Conservation (phyloP, 2,113 vertebrate genomes). For the Chamaetylas fuelleborni region DNA sequence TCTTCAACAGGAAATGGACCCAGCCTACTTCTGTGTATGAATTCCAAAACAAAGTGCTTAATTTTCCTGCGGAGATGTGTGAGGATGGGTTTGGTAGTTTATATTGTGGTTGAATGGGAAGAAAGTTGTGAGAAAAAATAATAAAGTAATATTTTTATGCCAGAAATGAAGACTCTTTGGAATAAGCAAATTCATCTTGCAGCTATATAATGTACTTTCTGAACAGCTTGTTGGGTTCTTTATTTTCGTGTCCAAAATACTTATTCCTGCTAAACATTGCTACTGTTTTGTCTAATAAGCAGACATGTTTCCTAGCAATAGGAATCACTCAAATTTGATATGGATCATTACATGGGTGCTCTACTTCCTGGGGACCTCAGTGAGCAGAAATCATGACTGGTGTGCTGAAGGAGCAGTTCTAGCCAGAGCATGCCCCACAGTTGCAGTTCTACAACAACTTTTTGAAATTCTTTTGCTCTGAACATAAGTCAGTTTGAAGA, state of each 20-base stretch:
- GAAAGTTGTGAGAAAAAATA: background rate
- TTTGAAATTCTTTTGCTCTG: background rate
- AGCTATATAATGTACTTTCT: background rate
- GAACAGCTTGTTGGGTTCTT: background rate
- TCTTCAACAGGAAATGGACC: constrained; percentile 21
- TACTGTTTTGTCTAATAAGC: background rate
- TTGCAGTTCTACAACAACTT: background rate
- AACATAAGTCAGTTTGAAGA: background rate
- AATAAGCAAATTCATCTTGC: background rate
- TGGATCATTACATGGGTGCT: background rate
- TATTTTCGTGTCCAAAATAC: background rate
- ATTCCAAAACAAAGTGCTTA: constrained; percentile 18
- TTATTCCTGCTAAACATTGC: background rate
- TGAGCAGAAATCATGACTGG: background rate
- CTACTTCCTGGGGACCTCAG: background rate
- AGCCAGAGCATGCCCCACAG: no score
- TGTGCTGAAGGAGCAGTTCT: background rate
- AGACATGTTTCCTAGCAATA: background rate
- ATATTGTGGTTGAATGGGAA: background rate
- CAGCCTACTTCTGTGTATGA: constrained; percentile 13
- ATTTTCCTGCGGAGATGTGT: background rate
- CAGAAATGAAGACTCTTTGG: background rate
- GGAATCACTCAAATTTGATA: background rate
- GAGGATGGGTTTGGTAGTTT: background rate
- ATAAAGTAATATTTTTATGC: background rate